These are phyloP conservation scores for Podilymbus podiceps DNA, from an alignment of 2,113 vertebrate genomes.

Conservation along the genomic window DNA sequence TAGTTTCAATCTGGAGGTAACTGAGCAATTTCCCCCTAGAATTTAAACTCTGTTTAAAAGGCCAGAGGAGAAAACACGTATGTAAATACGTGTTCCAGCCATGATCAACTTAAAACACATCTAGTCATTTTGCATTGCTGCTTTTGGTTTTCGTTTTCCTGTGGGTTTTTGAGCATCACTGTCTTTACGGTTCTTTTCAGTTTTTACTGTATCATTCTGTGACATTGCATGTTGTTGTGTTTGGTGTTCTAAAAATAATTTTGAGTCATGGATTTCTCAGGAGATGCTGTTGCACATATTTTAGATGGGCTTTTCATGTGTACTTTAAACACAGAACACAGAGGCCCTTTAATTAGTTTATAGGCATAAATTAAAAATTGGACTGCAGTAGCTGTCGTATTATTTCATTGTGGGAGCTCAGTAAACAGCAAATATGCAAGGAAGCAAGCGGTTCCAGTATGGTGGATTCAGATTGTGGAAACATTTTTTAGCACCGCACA, in stretches of 20 bases:
- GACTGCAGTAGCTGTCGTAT: background rate
- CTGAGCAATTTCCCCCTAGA: background rate
- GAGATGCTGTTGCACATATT: constrained; percentile 12
- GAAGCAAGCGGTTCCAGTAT: background rate
- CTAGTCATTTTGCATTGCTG: background rate
- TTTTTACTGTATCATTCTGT: constrained; percentile 49
- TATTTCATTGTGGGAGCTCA: background rate
- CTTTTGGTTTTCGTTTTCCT: background rate
- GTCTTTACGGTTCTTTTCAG: background rate
- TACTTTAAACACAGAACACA: background rate
- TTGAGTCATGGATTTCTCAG: constrained; percentile 54
- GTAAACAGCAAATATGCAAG: background rate
- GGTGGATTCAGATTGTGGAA: background rate
- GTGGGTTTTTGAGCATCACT: background rate
- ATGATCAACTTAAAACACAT: background rate
- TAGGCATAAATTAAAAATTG: constrained; percentile 38
- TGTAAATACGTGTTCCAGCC: background rate
- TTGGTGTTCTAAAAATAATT: constrained; percentile 59
- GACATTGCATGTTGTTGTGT: constrained; percentile 36
- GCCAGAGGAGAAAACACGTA: background rate
- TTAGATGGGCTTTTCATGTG: background rate
- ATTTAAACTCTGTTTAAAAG: background rate
- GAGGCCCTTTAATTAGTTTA: background rate
- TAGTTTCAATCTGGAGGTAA: background rate
- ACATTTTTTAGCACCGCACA: background rate